A percentile compares a stretch with the other conserved stretches of the same genome.
Conservation (phyloP, 2,888 invertebrate species). For the Rotaria macrura region DNA sequence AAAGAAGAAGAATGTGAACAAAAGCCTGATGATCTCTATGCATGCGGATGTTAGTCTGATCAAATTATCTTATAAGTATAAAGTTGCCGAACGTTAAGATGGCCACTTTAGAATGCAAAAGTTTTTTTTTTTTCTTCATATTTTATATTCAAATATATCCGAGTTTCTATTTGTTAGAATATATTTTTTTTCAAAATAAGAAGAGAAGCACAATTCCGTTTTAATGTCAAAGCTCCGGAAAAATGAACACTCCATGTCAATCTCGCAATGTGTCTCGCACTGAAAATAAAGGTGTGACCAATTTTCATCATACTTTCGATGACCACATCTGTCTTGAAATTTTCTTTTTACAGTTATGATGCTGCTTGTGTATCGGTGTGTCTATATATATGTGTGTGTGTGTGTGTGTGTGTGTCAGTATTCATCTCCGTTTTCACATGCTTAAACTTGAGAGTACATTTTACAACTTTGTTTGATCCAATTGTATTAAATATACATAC, state of each 20-base stretch:
- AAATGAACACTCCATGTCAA: background rate
- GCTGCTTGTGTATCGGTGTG: background rate
- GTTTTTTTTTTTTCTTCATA: background rate
- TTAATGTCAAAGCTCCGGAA: background rate
- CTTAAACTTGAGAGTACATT: background rate
- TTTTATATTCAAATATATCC: background rate
- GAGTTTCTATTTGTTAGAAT: background rate
- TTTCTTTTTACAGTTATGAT: background rate
- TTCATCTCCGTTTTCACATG: background rate
- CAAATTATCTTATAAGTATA: background rate
- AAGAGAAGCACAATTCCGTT: background rate
- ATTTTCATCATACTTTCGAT: background rate
- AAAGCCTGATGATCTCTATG: background rate
- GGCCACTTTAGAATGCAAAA: background rate
- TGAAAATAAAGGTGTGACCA: background rate
- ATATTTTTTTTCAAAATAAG: background rate
- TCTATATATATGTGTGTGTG: background rate
- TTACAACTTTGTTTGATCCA: background rate
- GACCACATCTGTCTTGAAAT: background rate
- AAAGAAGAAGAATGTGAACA: background rate
- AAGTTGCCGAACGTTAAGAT: constrained; percentile 2
- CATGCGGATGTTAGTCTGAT: constrained; percentile 1
- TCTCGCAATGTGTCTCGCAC: background rate
- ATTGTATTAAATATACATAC: background rate
- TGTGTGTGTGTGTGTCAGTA: background rate